phyloP scores from a whole-genome alignment of 2,888 invertebrate genomes.

The Eupithecia tripunctaria region DNA sequence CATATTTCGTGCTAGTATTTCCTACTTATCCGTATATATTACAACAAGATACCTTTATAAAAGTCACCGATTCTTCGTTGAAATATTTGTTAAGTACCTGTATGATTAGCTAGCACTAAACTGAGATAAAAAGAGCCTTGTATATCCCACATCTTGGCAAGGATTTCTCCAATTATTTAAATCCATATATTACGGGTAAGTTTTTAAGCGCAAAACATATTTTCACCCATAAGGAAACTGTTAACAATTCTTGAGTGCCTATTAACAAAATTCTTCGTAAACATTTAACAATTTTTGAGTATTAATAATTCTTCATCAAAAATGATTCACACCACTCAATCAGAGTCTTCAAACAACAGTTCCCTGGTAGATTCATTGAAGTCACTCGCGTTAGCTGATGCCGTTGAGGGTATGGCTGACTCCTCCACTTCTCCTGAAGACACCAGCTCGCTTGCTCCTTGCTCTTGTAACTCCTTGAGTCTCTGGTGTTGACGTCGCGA shows the following conservation, averaged over 20 bases:
- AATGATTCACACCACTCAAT: conserved; percentile 16
- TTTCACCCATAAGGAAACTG: no score
- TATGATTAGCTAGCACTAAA: no score
- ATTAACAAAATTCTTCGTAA: no score
- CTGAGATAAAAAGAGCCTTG: no score
- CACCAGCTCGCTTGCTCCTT: conserved; percentile 17
- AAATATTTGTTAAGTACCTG: not conserved
- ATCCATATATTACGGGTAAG: no score
- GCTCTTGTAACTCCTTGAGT: conserved; percentile 60
- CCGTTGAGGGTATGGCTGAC: conserved; percentile 18
- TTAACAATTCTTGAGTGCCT: no score
- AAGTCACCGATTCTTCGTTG: not conserved
- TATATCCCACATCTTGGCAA: no score
- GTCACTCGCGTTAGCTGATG: conserved; percentile 5
- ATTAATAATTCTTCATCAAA: no score
- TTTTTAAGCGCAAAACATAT: no score
- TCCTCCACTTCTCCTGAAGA: conserved; percentile 19
- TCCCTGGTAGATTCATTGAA: conserved; percentile 40
- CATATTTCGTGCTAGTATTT: not conserved
- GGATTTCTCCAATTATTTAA: no score
- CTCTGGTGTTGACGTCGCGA: conserved; percentile 60
- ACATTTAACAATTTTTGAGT: no score
- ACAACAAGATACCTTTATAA: not conserved
- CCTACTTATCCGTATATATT: not conserved
- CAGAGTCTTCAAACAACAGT: conserved; percentile 41